Percentiles rank a stretch among this genome's conserved stretches.
Evolutionary conservation across 2,797 vertebrate species (phyloP).

Genomic region (Microcaecilia unicolor): DNA sequence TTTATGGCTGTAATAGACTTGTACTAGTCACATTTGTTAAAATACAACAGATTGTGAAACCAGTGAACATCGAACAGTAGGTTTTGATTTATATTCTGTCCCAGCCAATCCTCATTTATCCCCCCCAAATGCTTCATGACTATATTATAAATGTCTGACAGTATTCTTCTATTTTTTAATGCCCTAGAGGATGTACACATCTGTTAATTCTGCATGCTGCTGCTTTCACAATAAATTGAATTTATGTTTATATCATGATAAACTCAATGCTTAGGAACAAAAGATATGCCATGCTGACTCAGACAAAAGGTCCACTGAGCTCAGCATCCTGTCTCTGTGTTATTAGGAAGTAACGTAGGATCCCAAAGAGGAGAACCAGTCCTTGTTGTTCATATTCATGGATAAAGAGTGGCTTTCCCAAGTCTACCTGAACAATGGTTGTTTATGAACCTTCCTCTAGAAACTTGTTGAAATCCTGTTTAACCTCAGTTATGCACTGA

Average conservation of each 20-base stretch:
- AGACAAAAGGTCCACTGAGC: no score
- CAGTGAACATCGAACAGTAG: constrained; percentile 37
- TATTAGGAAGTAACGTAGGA: no score
- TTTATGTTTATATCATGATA: constrained; percentile 25
- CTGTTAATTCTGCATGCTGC: constrained; percentile 25
- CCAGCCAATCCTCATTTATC: constrained; percentile 30
- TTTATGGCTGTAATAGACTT: constrained; percentile 58
- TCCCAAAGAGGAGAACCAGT: no score
- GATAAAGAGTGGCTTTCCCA: background rate
- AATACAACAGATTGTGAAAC: constrained; percentile 39
- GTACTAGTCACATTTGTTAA: constrained; percentile 50
- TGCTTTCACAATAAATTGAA: constrained; percentile 22
- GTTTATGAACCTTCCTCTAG: no score
- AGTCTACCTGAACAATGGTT: background rate
- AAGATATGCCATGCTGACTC: no score
- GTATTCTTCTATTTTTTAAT: constrained; percentile 33
- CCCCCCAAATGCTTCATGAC: constrained; percentile 30
- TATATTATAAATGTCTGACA: constrained; percentile 40
- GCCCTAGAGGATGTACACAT: constrained; percentile 35
- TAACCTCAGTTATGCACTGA: no score
- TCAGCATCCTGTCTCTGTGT: no score
- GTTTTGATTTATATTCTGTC: constrained; percentile 46
- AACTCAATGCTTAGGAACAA: constrained; percentile 14
- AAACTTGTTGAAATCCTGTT: no score
- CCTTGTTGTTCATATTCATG: no score